Evolutionary conservation across 2,888 invertebrate genomes (phyloP).

Genomic region (Drosophila recens): DNA sequence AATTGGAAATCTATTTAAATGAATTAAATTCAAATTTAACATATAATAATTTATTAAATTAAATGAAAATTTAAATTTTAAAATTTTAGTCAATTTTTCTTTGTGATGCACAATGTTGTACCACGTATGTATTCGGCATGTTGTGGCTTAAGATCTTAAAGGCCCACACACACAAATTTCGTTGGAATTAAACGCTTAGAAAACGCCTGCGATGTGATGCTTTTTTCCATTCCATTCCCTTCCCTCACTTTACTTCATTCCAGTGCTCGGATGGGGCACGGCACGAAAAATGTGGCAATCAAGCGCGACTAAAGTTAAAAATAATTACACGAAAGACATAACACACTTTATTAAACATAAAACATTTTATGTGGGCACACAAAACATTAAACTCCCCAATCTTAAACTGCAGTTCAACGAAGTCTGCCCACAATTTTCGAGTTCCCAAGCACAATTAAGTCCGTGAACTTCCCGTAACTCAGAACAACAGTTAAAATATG

Average conservation of each 20-base stretch:
- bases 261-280: conserved; percentile 8
- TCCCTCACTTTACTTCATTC: background rate
- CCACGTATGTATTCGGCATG: conserved; percentile 27
- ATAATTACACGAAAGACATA: conserved; percentile 70
- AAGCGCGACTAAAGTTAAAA: conserved; percentile 72
- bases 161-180: conserved; percentile 33
- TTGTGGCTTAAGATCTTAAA: conserved; percentile 43
- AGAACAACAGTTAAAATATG: conserved; percentile 17
- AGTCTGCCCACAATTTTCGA: conserved; percentile 19
- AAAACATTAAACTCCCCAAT: conserved; percentile 30
- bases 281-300: conserved; percentile 62
- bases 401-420: conserved; percentile 39
- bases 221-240: background rate
- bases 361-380: conserved; percentile 70
- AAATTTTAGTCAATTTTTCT: background rate
- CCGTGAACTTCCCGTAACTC: background rate
- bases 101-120: conserved; percentile 8
- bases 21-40: too few relatives aligned
- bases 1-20: too few relatives aligned
- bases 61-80: background rate
- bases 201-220: conserved; percentile 42
- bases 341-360: conserved; percentile 73
- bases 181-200: conserved; percentile 53
- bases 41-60: too few relatives aligned
- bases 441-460: conserved; percentile 21